Conservation (phyloP, 2,113 vertebrate genomes). For the Sakesphorus luctuosus region DNA sequence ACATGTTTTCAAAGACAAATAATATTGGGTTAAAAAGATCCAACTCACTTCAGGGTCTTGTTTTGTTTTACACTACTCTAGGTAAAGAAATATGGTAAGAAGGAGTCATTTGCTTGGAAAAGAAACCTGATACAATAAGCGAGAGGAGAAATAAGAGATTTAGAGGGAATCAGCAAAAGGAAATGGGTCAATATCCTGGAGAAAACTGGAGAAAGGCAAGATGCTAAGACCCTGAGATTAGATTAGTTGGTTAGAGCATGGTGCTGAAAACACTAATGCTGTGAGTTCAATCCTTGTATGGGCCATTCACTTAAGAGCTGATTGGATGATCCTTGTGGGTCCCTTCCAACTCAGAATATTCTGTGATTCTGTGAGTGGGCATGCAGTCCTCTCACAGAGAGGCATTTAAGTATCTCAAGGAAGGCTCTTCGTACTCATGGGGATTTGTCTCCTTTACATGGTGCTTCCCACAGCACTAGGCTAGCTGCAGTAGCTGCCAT, state of each 20-base stretch:
- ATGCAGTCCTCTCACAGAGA: background rate
- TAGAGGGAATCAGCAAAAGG: background rate
- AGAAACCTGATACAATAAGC: background rate
- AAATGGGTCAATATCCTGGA: background rate
- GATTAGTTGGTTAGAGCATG: background rate
- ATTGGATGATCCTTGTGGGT: background rate
- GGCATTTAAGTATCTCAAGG: background rate
- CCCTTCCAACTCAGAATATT: background rate
- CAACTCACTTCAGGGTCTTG: background rate
- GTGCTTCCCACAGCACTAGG: background rate
- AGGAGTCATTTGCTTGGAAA: background rate
- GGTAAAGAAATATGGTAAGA: background rate
- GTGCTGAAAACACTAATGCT: background rate
- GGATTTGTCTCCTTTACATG: too few relatives aligned
- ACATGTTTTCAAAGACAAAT: background rate
- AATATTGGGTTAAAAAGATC: background rate
- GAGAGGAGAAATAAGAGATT: background rate
- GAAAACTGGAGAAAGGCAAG: background rate
- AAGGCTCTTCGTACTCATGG: fast-evolving
- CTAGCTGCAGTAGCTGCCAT: background rate
- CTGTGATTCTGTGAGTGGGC: background rate
- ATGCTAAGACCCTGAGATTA: background rate
- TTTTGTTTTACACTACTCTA: background rate
- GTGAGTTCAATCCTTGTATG: background rate
- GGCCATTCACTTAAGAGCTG: background rate